These are phyloP conservation scores for Diplodus puntazzo DNA, from an alignment of 2,797 vertebrate genomes.

Conservation along the genomic window DNA sequence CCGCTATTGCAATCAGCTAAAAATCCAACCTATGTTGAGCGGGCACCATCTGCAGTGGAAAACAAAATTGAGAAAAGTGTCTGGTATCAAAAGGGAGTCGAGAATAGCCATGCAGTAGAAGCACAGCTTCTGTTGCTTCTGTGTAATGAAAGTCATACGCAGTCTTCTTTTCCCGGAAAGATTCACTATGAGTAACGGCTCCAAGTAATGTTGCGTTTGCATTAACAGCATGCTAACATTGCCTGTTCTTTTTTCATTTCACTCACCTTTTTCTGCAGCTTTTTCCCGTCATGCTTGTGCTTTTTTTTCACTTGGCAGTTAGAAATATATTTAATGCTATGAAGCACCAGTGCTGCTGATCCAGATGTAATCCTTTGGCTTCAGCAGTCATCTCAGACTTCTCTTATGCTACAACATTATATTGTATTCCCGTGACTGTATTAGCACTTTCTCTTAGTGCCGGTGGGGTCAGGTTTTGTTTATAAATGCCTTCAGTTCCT, in stretches of 20 bases:
- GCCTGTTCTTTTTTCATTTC: slow-evolving; percentile 52
- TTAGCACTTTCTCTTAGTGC: slow-evolving; percentile 6
- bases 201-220: slow-evolving; percentile 43
- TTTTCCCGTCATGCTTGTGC: slow-evolving; percentile 52
- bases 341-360: slow-evolving; percentile 16
- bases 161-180: slow-evolving; percentile 7
- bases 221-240: slow-evolving; percentile 67
- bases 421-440: neutral
- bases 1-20: no score
- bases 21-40: no score
- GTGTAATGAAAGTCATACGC: neutral
- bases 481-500: slow-evolving; percentile 13
- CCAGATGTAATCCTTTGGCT: slow-evolving; percentile 25
- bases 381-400: slow-evolving; percentile 27
- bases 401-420: slow-evolving; percentile 3
- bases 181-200: slow-evolving; percentile 21
- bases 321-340: neutral
- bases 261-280: slow-evolving; percentile 38
- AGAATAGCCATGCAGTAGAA: neutral
- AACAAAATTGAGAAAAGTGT: neutral
- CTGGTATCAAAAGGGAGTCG: neutral
- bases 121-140: neutral
- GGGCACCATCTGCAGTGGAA: neutral
- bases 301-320: slow-evolving; percentile 30
- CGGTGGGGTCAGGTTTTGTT: neutral